Evolutionary conservation across 2,113 vertebrate genomes (phyloP).

Genomic region (Toxostoma redivivum): DNA sequence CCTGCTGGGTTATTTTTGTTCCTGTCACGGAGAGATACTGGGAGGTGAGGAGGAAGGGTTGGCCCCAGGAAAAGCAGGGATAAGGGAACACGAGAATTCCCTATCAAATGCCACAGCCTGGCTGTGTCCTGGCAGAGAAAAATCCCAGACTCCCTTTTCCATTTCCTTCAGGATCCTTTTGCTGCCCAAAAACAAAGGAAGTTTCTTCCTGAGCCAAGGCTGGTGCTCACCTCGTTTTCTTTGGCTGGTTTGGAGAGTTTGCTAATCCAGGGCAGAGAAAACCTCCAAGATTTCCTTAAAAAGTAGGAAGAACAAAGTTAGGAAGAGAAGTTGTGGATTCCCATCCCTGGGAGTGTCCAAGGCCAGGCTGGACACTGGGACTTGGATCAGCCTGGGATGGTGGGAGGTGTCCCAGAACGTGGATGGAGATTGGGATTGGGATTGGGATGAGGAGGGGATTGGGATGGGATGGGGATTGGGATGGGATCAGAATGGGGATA

Average conservation of each 20-base stretch:
- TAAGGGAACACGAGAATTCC: neutral
- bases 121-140: neutral
- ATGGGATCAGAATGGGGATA: no score
- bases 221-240: neutral
- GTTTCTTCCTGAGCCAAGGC: neutral
- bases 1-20: neutral
- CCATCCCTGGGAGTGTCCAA: neutral
- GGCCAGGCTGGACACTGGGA: rapidly evolving
- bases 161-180: neutral
- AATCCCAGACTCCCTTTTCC: neutral
- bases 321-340: neutral
- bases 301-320: neutral
- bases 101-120: neutral
- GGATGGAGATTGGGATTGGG: neutral
- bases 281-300: neutral
- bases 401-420: neutral
- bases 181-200: neutral
- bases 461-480: no score
- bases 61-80: neutral
- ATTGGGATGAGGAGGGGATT: no score
- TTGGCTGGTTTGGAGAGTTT: neutral
- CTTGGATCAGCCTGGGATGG: rapidly evolving
- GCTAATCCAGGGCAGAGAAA: neutral
- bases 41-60: neutral
- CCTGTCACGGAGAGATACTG: neutral